Evolutionary conservation across 2,888 invertebrate species (phyloP), one percentile per base, ranked within the genome.

Genomic region (Ecliptopera silaceata): DNA sequence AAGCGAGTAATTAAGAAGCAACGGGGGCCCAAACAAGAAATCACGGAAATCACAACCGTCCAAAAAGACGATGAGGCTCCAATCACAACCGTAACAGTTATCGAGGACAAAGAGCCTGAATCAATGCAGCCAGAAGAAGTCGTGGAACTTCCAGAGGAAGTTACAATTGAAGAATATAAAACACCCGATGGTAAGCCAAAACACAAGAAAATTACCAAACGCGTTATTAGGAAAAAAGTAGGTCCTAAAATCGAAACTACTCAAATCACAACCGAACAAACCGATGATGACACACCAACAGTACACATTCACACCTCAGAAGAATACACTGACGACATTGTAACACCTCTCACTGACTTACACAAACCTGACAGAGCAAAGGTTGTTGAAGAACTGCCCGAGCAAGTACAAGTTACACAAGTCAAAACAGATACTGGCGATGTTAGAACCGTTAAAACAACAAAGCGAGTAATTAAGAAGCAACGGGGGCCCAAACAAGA

Each of bases 361-460:
- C 46, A 46, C 11, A 31, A 26, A 22, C 56, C 34, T 4, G 41
- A 53, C n/a, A 32, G 11, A 10, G 53, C 53, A 1, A 42, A 41
- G 34, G 32, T 22, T 1, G 3, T 42, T 3, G 12, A 42, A 3
- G 42, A 42, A 22, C 1, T 22, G 18, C 42, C 42, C 3, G 22
- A 42, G 11, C 84, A 88, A 67, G 81, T 86, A 11, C 74, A 76
- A 8, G 84, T 87, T 66, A 79, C 53, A 70, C 76, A 57, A 82
- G 80, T 1, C 80, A 79, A 46, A 63, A 75, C 2, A 77, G 77
- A 29, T 77, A 74, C 59, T 1, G 34, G 34, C 6, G 13, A 34
- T 4, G 34, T 34, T 6, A 13, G 13, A 6, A 34, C 34, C 1
- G 79, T 81, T 0, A 72, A 70, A 52, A 71, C 68, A 1, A 63